Evolutionary conservation across 2,888 invertebrate genomes (phyloP), one percentile per base, ranked within the genome.

Genomic region (Ichneumon xanthorius): DNA sequence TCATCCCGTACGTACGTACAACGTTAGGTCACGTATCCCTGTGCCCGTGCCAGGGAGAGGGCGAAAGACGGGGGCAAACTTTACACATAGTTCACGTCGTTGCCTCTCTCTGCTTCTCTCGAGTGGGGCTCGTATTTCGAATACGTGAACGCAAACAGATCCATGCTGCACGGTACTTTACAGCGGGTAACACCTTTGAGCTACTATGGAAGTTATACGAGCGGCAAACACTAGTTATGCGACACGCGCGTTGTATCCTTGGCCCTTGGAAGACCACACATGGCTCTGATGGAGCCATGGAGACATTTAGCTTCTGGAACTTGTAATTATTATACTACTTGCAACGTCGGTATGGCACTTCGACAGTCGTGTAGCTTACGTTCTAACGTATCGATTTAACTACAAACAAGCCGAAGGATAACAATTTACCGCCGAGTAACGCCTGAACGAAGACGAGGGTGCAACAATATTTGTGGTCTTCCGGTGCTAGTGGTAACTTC

Each of bases 11-110:
- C 19, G 65, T 37, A n/a, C 40, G 45, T 1, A 26, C 22, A 68
- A 53, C 50, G 58, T 73, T 63, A 11, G 19, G 33, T 37, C 72
- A 72, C 72, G 48, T 78, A 53, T 70, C 73, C 50, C n/a, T 50
- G 16, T 73, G 48, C 50, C 19, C 19, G 45, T 22, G 40, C 19
- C 19, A 40, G 72, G 50, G 40, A 37, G 33, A 11, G 50, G 2
- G 30, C 50, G 26, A 61, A 80, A 67, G 75, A 80, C 55, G 63
- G 76, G 76, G 50, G 71, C 72, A 61, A 84, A 80, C 63, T 84
- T 80, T 58, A 45, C 76, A 84, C 68, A 68, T 84, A 77, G 61
- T 80, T 73, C 76, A 45, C 75, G 61, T 73, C 73, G 50, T 63
- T 80, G 40, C 16, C 50, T 53, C 61, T n/a, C 68, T 71, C 53